phyloP scores from a whole-genome alignment of 1,140 invertebrate genomes.

The Lucilia sericata region DNA sequence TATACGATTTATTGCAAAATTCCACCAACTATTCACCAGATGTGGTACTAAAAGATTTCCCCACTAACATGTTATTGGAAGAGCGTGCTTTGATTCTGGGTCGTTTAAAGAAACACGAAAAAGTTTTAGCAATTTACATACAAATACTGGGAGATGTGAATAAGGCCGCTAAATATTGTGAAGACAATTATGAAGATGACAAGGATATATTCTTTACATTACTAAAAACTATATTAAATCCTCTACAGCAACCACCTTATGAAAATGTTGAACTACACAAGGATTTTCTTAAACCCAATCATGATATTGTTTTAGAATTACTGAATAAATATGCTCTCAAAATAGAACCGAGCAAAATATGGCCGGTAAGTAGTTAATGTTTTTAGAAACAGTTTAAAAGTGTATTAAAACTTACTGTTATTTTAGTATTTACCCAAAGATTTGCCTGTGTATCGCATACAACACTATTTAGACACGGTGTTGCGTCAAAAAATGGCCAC shows the following conservation, averaged over 20 bases:
- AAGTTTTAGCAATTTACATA: constrained; percentile 93
- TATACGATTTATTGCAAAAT: constrained; percentile 86
- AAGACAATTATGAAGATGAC: constrained; percentile 74
- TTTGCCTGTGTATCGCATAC: constrained; percentile 79
- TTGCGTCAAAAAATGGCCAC: constrained; percentile 80
- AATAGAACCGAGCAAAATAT: constrained; percentile 82
- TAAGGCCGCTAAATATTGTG: constrained; percentile 88
- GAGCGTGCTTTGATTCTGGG: constrained; percentile 94
- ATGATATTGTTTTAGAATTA: constrained; percentile 81
- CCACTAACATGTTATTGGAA: constrained; percentile 87
- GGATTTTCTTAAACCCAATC: constrained; percentile 74
- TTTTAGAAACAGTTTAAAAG: neutral
- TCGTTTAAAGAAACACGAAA: constrained; percentile 89
- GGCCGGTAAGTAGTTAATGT: constrained; percentile 53
- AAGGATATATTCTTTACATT: constrained; percentile 77
- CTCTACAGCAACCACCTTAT: constrained; percentile 69
- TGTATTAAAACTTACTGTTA: constrained; percentile 50
- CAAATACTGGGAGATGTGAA: constrained; percentile 82
- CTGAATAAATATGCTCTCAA: constrained; percentile 85
- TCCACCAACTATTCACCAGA: constrained; percentile 89
- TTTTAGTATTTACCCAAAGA: constrained; percentile 77
- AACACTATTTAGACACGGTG: constrained; percentile 82
- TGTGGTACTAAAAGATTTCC: constrained; percentile 88
- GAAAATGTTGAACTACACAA: constrained; percentile 73
- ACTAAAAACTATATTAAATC: constrained; percentile 76